Base-by-base conservation (phyloP, 2,888 invertebrate species). In the Heliconius ethilla region DNA sequence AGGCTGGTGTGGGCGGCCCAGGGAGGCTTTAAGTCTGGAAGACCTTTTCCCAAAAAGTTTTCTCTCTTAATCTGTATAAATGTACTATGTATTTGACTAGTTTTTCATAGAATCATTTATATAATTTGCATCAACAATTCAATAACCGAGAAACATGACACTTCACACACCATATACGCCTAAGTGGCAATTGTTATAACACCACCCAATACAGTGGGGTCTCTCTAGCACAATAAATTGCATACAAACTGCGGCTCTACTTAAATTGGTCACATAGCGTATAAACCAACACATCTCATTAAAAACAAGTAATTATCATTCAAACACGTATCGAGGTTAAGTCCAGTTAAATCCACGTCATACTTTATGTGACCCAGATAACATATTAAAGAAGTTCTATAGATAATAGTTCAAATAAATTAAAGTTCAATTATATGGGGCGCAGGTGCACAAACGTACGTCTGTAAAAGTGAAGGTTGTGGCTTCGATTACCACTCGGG, bases 261-360 rank as follows among this genome's bases (percentile, higher is more conserved):
- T 67, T 67, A 67, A n/a, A 67, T 10, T 10, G 29, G 29, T n/a
- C n/a, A 22, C 13, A 0, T 22, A 51, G 18, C 27, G 37, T 27
- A 70, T 51, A 45, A 27, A 37, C 33, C 59, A n/a, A 15, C 15
- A n/a, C n/a, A n/a, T n/a, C 33, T 59, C 15, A 72, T 72, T 37
- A 72, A 33, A 22, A 33, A 25, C 59, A 59, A 33, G 72, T 72
- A 72, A 59, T 72, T 59, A 72, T 33, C 55, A 59, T 72, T 72
- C 59, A 37, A 59, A 59, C 59, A n/a, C 59, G 0, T 37, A 72
- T 37, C 59, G 33, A 72, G 59, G 72, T 72, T 37, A 33, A 33
- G 70, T 70, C 70, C 70, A 5, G 29, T 70, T 29, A 25, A n/a
- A 25, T 55, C 33, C 33, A 55, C 59, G 72, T 59, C 59, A 72